Evolutionary conservation across 2,888 invertebrate species (phyloP), one percentile per base, ranked within the genome.

Genomic region (Lathronympha strigana): DNA sequence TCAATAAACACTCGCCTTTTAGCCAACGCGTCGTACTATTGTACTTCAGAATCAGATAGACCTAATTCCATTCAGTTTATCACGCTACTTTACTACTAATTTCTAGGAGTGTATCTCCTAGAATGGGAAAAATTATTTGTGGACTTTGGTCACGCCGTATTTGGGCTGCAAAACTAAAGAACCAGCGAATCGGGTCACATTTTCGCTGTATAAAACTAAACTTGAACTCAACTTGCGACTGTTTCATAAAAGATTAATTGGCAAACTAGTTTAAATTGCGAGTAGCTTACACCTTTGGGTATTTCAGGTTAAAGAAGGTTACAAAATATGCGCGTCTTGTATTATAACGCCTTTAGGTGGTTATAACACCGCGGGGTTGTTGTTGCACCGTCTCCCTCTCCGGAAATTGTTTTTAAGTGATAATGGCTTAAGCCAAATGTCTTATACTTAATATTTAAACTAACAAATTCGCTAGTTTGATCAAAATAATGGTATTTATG

Each of bases 81-180:
- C 33, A 21, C 13, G 36, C 36, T 36, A 53, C 38, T 53, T 15
- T 53, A 15, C 6, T 11, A 36, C 53, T 23, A 36, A 36, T 21
- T 23, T 4, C 23, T 15, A 9, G 21, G 23, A 23, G 9, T 23
- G 6, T 36, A 38, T 23, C 21, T 36, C 15, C 9, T n/a, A 53
- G 21, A 53, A 53, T 23, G 23, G 21, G 79, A 77, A 72, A 75
- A 77, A 36, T 23, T 38, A 21, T 23, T 17, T 8, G 2, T 23
- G 9, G 36, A 53, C 33, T 36, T 76, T 76, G 77, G 68, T 72
- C 71, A 77, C 73, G 36, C 8, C 23, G 53, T 6, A 13, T 51
- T 67, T 69, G 67, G 68, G 66, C 68, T 71, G 75, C 75, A 15
- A n/a, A 58, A 60, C 51, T 57, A 76, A 80, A 78, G 76, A 81